A percentile compares a stretch with the other conserved stretches of the same genome.
Evolutionary conservation across 1,140 invertebrate genomes (phyloP).

Genomic region (Ooceraea biroi): DNA sequence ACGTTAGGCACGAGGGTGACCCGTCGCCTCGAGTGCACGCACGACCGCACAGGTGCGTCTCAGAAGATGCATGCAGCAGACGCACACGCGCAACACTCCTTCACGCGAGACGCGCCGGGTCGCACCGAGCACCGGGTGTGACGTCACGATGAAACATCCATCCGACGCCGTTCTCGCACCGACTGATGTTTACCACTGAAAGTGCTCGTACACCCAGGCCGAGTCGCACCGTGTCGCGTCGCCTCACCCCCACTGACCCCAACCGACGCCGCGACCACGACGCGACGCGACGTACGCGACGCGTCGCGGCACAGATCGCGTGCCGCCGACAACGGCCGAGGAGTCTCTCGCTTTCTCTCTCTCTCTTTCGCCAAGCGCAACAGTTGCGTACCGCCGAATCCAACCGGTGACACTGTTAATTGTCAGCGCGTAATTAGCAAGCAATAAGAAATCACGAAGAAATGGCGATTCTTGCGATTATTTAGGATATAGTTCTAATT

Average conservation of each 20-base stretch:
- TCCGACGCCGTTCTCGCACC: conserved; percentile 25
- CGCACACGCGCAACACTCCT: conserved; percentile 41
- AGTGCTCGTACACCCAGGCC: conserved; percentile 12
- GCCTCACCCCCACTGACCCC: conserved; percentile 14
- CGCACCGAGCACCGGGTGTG: not conserved
- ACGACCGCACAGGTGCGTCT: conserved; percentile 17
- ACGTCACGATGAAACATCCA: conserved; percentile 27
- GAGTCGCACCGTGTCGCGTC: conserved; percentile 30
- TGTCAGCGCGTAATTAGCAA: too few relatives aligned
- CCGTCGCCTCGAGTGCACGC: not conserved
- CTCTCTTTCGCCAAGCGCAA: conserved; percentile 43
- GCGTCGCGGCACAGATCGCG: not conserved
- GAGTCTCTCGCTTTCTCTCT: too few relatives aligned
- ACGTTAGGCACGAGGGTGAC: too few relatives aligned
- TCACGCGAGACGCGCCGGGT: conserved; percentile 4
- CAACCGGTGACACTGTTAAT: not conserved
- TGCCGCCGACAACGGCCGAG: too few relatives aligned
- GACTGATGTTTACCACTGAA: conserved; percentile 75
- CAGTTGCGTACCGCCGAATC: conserved; percentile 54
- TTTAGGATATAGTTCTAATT: too few relatives aligned
- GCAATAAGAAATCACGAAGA: too few relatives aligned
- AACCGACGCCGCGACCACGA: conserved; percentile 29
- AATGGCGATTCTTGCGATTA: too few relatives aligned
- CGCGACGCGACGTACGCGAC: not conserved
- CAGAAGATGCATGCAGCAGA: not conserved